These are phyloP conservation scores for Phalacrocorax carbo DNA, from an alignment of 2,113 vertebrate species.

Conservation along the genomic window DNA sequence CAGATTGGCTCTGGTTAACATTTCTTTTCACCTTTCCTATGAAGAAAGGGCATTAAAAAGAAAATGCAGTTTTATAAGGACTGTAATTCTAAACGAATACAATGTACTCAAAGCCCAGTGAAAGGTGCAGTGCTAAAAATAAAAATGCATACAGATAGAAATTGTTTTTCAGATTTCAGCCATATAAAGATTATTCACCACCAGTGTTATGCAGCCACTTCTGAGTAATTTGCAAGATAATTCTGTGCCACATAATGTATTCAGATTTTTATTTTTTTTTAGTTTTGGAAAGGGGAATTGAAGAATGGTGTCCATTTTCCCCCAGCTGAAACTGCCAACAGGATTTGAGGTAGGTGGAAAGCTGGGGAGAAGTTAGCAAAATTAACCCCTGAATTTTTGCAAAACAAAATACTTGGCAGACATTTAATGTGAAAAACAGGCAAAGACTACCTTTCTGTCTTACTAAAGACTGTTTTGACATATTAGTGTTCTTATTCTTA, in stretches of 20 bases:
- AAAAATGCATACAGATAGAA: background rate
- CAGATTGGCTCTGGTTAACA: background rate
- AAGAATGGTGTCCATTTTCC: background rate
- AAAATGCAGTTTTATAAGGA: background rate
- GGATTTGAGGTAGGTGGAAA: background rate
- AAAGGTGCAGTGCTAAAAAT: background rate
- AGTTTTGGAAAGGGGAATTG: background rate
- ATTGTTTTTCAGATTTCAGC: background rate
- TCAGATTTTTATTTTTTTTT: background rate
- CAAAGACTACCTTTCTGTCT: background rate
- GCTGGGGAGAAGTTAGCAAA: background rate
- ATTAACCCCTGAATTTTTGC: background rate
- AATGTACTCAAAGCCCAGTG: background rate
- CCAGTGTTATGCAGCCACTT: background rate
- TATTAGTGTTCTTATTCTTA: background rate
- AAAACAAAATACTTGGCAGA: background rate
- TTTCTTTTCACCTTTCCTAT: background rate
- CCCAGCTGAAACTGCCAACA: rapidly evolving
- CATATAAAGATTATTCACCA: background rate
- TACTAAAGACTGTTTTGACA: background rate
- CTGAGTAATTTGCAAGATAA: background rate
- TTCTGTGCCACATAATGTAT: background rate
- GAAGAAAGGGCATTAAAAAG: background rate
- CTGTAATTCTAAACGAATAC: background rate
- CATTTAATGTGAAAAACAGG: background rate